Evolutionary conservation across 2,113 vertebrate species (phyloP), one percentile per base, ranked within the genome.

Genomic region (Neogobius melanostomus): DNA sequence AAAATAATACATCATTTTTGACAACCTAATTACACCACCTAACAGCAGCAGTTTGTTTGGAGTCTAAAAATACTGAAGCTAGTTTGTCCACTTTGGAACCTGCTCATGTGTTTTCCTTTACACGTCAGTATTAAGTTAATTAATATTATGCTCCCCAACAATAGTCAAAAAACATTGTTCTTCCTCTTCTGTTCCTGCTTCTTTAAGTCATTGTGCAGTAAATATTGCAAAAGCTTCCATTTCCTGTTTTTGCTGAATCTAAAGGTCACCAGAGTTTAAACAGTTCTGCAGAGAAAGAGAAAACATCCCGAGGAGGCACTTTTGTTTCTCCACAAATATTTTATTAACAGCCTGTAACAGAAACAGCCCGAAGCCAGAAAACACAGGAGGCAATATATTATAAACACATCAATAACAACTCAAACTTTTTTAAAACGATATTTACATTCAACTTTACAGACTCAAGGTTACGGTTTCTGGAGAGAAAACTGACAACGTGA

Each of bases 401-500:
- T 28, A 49, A 28, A 57, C 57, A 8, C 0, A 12, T 57, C 15
- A 42, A 69, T 43, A 61, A 46, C 1, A 50, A 65, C 2, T 7
- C 45, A 49, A 68, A 52, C 11, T 8, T 61, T n/a, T n/a, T 28
- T 62, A 7, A 63, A 74, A 21, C 48, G 10, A 48, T 11, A 51
- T 73, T 48, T 78, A 75, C 76, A 77, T 74, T 82, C 79, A 73
- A 64, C 47, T 15, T 64, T 46, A 15, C 56, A 76, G 66, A 17
- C 56, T 66, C 44, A 16, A 45, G 16, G 54, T 61, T 71, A 17
- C 36, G 11, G 36, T 42, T 43, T 47, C 7, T 17, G 17, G 71
- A 43, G 63, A 59, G 5, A n/a, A 36, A 11, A 54, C 17, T 5
- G 12, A 15, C 50, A 54, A 54, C 43, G 46, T 17, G 42, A 16